These are phyloP conservation scores for Notolabrus celidotus DNA, from an alignment of 2,797 vertebrate genomes.

Conservation along the genomic window DNA sequence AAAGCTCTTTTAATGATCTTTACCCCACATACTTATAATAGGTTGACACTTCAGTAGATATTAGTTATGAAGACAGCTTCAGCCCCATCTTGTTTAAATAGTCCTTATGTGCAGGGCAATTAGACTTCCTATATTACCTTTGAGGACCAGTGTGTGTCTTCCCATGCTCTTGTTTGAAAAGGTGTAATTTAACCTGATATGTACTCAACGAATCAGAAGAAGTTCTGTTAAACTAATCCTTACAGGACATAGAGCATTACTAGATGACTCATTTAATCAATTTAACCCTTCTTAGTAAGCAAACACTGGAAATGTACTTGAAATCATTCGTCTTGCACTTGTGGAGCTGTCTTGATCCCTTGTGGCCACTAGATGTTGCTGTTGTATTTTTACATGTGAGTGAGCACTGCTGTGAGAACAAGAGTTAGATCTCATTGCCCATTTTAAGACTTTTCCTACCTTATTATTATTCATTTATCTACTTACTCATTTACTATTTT, in stretches of 20 bases:
- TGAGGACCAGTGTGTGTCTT: background rate
- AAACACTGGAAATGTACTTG: background rate
- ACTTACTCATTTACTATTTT: too few relatives aligned
- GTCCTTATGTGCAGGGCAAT: too few relatives aligned
- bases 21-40: too few relatives aligned
- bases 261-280: too few relatives aligned
- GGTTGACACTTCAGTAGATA: too few relatives aligned
- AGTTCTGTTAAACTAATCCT: background rate
- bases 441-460: background rate
- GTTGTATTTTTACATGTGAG: background rate
- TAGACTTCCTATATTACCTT: too few relatives aligned
- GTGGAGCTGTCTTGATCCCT: background rate
- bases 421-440: background rate
- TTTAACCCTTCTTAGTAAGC: background rate
- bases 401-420: too few relatives aligned
- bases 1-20: too few relatives aligned
- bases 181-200: background rate
- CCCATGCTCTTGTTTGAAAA: background rate
- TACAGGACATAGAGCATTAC: too few relatives aligned
- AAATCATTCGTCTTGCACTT: background rate
- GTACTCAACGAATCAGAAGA: background rate
- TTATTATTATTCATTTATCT: too few relatives aligned
- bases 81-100: too few relatives aligned
- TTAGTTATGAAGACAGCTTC: too few relatives aligned
- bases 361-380: slow-evolving; percentile 58